A percentile compares a stretch with the other conserved stretches of the same genome.
Evolutionary conservation across 92 coral and sea anemone species (phyloP).

Genomic region (Pocillopora grandis): DNA sequence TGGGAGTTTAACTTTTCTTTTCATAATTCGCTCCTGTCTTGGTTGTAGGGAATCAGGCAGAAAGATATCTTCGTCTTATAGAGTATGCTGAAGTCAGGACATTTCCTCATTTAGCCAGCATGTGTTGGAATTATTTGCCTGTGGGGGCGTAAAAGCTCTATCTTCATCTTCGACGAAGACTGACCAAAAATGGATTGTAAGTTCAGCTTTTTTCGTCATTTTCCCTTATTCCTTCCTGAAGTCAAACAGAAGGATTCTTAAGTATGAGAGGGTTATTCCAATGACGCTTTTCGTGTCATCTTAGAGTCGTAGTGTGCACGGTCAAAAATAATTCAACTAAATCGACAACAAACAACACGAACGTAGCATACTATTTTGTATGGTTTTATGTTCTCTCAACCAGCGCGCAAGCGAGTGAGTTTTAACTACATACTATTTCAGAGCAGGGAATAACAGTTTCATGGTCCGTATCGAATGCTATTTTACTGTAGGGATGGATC

Average conservation of each 20-base stretch:
- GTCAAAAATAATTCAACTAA: not conserved
- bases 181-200: constrained; percentile 31
- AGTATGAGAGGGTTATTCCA: no score
- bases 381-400: not conserved
- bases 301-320: not conserved
- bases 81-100: not conserved
- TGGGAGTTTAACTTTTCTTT: not conserved
- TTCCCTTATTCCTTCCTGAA: not conserved
- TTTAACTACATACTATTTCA: no score
- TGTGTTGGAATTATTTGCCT: constrained; percentile 13
- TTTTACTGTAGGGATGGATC: no score
- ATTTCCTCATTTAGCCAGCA: not conserved
- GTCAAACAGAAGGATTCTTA: not conserved
- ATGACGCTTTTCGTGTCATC: not conserved
- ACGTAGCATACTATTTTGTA: not conserved
- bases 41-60: not conserved
- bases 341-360: not conserved
- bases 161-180: not conserved
- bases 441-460: no score
- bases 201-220: not conserved
- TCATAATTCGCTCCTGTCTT: not conserved
- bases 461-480: no score
- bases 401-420: no score
- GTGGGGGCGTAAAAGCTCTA: not conserved
- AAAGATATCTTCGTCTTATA: not conserved